phyloP scores from a whole-genome alignment of 2,113 vertebrate genomes.

The Fregetta grallaria region DNA sequence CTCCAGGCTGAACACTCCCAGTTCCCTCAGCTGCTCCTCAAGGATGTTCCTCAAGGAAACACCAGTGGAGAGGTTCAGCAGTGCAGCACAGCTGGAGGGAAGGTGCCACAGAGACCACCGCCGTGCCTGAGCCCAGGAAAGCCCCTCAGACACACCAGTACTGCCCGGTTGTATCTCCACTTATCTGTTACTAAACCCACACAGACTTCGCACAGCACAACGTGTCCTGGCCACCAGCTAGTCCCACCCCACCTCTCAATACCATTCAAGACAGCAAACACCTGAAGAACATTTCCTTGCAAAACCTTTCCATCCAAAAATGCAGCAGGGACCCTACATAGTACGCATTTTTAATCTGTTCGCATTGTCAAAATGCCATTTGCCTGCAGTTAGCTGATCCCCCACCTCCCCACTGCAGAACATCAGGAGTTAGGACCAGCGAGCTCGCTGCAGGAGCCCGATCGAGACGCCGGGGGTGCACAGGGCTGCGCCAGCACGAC shows the following conservation, averaged over 20 bases:
- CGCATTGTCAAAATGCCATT: fast-evolving
- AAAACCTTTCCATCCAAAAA: background rate
- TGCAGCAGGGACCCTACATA: background rate
- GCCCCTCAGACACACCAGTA: background rate
- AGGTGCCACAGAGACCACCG: fast-evolving
- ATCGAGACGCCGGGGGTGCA: fast-evolving
- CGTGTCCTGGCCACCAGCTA: background rate
- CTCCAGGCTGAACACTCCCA: too few relatives aligned
- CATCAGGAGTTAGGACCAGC: too few relatives aligned
- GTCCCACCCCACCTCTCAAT: background rate
- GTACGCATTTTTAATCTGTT: fast-evolving
- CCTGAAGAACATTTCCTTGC: background rate
- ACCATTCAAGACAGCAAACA: background rate
- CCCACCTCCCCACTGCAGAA: background rate
- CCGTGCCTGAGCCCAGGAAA: background rate
- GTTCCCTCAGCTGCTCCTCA: too few relatives aligned
- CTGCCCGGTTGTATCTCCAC: fast-evolving
- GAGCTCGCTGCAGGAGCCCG: fast-evolving
- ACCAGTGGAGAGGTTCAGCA: background rate
- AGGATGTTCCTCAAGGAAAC: background rate
- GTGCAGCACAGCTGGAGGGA: fast-evolving
- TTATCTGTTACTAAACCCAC: background rate
- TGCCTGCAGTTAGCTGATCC: background rate
- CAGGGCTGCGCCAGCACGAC: too few relatives aligned
- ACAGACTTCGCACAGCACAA: background rate